Conservation (phyloP, 2,888 invertebrate species). For the Stenoptilia bipunctidactyla region DNA sequence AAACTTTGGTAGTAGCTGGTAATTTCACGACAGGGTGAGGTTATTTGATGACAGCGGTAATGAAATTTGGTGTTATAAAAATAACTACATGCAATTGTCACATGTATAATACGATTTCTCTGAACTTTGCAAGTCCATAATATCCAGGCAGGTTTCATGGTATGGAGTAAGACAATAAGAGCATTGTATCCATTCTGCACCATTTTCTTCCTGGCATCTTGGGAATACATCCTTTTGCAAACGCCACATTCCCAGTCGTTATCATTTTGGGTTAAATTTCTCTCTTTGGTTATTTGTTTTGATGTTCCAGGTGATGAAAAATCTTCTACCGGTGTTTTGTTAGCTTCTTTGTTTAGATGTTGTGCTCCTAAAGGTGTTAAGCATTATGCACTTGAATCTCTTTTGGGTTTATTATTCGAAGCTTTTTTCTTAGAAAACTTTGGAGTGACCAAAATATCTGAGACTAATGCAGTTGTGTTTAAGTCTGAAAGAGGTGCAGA, state of each 20-base stretch:
- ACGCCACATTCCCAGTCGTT: constrained; percentile 3
- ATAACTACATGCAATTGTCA: neutral
- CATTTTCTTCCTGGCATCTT: constrained; percentile 1
- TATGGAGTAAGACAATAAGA: neutral
- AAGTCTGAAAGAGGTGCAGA: neutral
- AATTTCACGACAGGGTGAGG: too few relatives aligned
- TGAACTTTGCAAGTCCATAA: neutral
- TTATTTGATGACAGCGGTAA: too few relatives aligned
- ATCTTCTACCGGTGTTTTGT: neutral
- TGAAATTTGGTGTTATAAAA: too few relatives aligned
- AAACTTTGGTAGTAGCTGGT: too few relatives aligned
- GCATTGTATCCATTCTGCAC: constrained; percentile 2
- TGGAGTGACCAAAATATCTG: neutral
- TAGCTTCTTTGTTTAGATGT: neutral
- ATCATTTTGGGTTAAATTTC: neutral
- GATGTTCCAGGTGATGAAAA: neutral
- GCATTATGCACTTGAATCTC: neutral
- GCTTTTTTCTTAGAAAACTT: neutral
- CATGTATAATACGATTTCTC: neutral
- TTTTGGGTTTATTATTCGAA: neutral
- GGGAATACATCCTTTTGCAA: neutral
- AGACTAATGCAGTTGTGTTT: neutral
- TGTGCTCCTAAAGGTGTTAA: neutral
- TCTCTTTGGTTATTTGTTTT: neutral
- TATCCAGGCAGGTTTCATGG: neutral